Evolutionary conservation across 2,797 vertebrate species (phyloP).

Genomic region (Galago senegalensis): DNA sequence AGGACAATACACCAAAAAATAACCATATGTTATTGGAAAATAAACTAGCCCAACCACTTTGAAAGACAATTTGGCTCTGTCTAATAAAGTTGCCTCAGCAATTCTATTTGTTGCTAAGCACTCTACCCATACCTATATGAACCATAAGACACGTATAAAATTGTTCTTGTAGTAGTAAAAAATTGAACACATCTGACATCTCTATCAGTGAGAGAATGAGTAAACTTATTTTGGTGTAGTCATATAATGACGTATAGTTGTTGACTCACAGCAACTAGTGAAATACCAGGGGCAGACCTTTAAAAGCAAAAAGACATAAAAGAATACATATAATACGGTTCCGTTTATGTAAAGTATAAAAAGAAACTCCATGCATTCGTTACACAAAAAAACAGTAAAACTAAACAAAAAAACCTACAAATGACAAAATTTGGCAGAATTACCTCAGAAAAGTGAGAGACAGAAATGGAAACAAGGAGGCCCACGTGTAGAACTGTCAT

Average conservation of each 20-base stretch:
- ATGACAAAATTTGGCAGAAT: not conserved
- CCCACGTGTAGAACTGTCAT: not conserved
- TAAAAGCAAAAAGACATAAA: not conserved
- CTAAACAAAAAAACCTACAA: not conserved
- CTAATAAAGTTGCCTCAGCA: not conserved
- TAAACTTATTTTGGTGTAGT: not conserved
- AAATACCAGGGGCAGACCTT: not conserved
- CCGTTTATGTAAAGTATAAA: not conserved
- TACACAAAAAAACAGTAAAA: not conserved
- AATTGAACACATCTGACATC: not conserved
- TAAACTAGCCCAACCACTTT: not conserved
- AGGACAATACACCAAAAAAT: not conserved
- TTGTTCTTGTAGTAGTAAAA: not conserved
- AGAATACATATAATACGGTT: not conserved
- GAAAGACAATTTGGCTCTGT: slow-evolving; percentile 16
- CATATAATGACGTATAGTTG: not conserved
- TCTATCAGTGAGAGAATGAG: not conserved
- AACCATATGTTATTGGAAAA: not conserved
- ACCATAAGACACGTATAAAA: not conserved
- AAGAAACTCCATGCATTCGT: not conserved
- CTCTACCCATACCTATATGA: not conserved
- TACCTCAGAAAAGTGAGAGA: not conserved
- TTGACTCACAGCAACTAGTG: not conserved
- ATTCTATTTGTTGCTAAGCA: not conserved
- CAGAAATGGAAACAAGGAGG: not conserved